Percentiles rank a stretch among this genome's conserved stretches.
Conservation (phyloP, 2,797 vertebrate genomes). For the Rhinichthys osculus region DNA sequence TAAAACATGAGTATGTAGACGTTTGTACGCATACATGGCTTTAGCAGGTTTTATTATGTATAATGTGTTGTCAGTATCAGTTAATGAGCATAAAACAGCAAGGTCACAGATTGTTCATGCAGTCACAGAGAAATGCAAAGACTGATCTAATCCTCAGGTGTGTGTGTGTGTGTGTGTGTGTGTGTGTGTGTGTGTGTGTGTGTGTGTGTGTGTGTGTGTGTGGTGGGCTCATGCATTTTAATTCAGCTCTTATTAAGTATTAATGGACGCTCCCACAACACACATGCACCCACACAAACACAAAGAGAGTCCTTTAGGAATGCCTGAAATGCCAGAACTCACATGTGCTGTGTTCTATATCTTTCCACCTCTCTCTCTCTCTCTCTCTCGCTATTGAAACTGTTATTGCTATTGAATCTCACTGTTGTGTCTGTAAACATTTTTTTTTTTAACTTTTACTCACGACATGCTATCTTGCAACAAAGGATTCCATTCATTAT, state of each 20-base stretch:
- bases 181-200: conserved; percentile 15
- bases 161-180: conserved; percentile 19
- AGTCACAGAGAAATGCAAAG: conserved; percentile 23
- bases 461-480: no score
- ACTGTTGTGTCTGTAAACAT: not conserved
- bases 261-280: conserved; percentile 22
- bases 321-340: conserved; percentile 19
- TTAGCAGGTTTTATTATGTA: not conserved
- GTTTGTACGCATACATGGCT: not conserved
- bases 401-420: no score
- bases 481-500: no score
- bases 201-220: conserved; percentile 20
- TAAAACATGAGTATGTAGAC: not conserved
- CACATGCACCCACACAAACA: conserved; percentile 14
- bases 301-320: conserved; percentile 18
- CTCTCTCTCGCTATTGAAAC: not conserved
- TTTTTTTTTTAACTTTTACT: no score
- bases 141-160: conserved; percentile 32
- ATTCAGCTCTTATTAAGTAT: conserved; percentile 37
- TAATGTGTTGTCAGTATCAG: conserved; percentile 3
- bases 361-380: not conserved
- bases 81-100: conserved; percentile 23
- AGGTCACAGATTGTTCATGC: conserved; percentile 25
- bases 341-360: not conserved
- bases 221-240: conserved; percentile 43